Evolutionary conservation across 2,888 invertebrate genomes (phyloP), one percentile per base, ranked within the genome.

Genomic region (Oegoconia quadripuncta): DNA sequence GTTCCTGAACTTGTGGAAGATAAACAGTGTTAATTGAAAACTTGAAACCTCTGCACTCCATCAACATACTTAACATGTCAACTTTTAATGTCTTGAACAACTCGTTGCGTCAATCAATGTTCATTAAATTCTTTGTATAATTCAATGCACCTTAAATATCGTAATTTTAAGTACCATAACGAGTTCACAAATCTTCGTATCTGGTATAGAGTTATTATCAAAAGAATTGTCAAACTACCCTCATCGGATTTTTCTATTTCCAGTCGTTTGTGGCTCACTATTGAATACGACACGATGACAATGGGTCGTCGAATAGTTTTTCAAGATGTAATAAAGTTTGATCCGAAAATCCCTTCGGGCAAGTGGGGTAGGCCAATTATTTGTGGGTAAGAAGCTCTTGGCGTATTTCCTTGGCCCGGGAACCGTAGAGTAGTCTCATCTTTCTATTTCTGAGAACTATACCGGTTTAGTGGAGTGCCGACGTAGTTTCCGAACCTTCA

Each of bases 341-440:
- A 82, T 81, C 79, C 72, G 55, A 64, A 80, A 76, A 77, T 77
- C 77, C 74, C 76, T 62, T 53, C 52, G 52, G 66, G 77, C 75
- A 65, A 70, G 67, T 64, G 65, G 63, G 64, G 65, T 59, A 58
- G 67, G 69, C 74, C 77, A 75, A 78, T 74, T 75, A 78, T 77
- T 72, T 73, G 70, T 52, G 70, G 68, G 70, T 53, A 65, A 41
- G 47, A 61, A 58, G 59, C 48, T 61, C 50, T 37, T 43, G 42
- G 42, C 37, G 48, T 47, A 48, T 45, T 45, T 39, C n/a, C n/a
- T 11, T 8, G 3, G 26, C 5, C 7, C 7, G 14, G 28, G 12
- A 11, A 8, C 28, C n/a, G n/a, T n/a, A n/a, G n/a, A n/a, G n/a
- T n/a, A n/a, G n/a, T n/a, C n/a, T n/a, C n/a, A n/a, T n/a, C n/a